Base-by-base conservation (phyloP, 2,888 invertebrate genomes). In the Eucera pruinosa region DNA sequence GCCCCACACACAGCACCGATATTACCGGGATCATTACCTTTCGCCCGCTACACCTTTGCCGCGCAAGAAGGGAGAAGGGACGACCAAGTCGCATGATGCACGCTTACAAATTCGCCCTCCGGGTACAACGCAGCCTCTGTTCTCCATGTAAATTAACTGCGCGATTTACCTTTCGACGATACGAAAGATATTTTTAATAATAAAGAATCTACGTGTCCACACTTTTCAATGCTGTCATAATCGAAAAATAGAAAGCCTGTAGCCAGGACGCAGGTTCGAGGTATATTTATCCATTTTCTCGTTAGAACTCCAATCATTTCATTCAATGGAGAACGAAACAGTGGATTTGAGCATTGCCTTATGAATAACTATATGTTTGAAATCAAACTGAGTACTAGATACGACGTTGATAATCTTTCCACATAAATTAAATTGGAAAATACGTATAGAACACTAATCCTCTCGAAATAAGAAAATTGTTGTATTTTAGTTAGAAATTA, bases 1-100 rank as follows among this genome's bases (percentile, higher is more conserved):
- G 87, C 89, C 88, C 88, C 89, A 89, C 89, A 86, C 90, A 87
- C 85, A 87, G 90, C 87, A 87, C 89, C 90, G 84, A 89, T 90
- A 91, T 91, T 91, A 91, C 90, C 86, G 87, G 87, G 87, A 84
- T 89, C 89, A 91, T 91, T 91, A 91, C 90, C 91, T 89, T 89
- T 90, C 89, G 89, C 87, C 86, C 84, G 86, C 84, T 86, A 83
- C 87, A 87, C 89, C 88, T 88, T 87, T 81, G 82, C 86, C 73
- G 76, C 68, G 58, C 69, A 41, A 18, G 62, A 41, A 65, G 60
- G 39, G 71, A 54, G 67, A 61, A 78, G 55, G 73, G 62, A 55
- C 55, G 50, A 57, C 45, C 57, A 48, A 80, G 70, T 72, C 82
- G 84, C 84, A 83, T 84, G 87, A 88, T 89, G 87, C 84, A 77